Evolutionary conservation across 2,888 invertebrate genomes (phyloP), one percentile per base, ranked within the genome.

Genomic region (Heliconius ismenius): DNA sequence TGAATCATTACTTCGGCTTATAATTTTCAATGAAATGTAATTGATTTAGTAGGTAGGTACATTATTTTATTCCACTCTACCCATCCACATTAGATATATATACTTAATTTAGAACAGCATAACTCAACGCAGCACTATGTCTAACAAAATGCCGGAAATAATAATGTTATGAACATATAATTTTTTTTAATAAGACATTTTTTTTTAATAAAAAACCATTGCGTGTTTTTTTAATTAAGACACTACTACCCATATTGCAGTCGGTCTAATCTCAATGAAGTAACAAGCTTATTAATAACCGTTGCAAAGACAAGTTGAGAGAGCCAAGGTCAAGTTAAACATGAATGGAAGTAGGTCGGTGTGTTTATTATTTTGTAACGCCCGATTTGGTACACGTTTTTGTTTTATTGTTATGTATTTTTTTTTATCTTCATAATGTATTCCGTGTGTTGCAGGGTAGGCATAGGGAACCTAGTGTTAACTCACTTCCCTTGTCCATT

Each of bases 321-420:
- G 68, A 77, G 28, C 26, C 80, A 81, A 79, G 81, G 81, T 81
- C 81, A 78, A 79, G 77, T 78, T 75, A 73, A 79, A 69, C 76
- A 62, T 80, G 80, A 78, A 78, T 72, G 77, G 79, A 82, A 81
- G 81, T 82, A 73, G 79, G 81, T 81, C 82, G 80, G 62, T 43
- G 36, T 81, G 79, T 74, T 58, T 73, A 73, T 75, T 76, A 74
- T 79, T 79, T 80, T 77, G 79, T 81, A 81, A 79, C 70, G 73
- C 62, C 58, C 76, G 49, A 74, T 76, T 74, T 54, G 67, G 39
- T 67, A 63, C 62, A 39, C 64, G 60, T 73, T 72, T 26, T 43
- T 67, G 6, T 58, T 58, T n/a, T 58, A 58, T 4, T 58, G 58
- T n/a, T 58, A n/a, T 58, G n/a, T 58, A n/a, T 58, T 54, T 58